A percentile compares a stretch with the other conserved stretches of the same genome.
Evolutionary conservation across 64 coral and sea anemone genomes (phyloP).

Genomic region (Orbicella faveolata): DNA sequence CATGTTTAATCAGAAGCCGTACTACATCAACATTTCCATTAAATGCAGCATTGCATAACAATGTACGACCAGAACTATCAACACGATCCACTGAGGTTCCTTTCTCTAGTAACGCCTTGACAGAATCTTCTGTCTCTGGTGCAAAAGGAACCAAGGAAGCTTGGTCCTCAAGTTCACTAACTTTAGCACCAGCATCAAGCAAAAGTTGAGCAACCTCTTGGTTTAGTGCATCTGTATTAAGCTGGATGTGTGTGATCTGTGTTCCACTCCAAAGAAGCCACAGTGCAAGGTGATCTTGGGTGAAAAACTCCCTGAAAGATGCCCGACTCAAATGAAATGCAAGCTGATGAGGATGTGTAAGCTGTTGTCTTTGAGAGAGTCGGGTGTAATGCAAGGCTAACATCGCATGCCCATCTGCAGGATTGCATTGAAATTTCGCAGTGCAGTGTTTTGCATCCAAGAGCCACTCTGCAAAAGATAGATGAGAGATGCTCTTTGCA

Average conservation of each 20-base stretch:
- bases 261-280: conserved; percentile 96
- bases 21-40: conserved; percentile 87
- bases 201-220: conserved; percentile 77
- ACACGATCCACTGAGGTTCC: conserved; percentile 67
- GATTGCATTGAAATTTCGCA: conserved; percentile 78
- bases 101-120: conserved; percentile 80
- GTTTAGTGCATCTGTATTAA: conserved; percentile 51
- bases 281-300: conserved; percentile 77
- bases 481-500: conserved; percentile 81
- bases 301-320: conserved; percentile 60
- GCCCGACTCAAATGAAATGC: conserved; percentile 92
- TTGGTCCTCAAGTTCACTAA: conserved; percentile 45
- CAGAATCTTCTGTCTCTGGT: conserved; percentile 79
- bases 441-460: conserved; percentile 97
- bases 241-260: conserved; percentile 62
- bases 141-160: conserved; percentile 45
- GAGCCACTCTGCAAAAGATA: conserved; percentile 97
- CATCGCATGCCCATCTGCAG: conserved; percentile 94
- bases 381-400: conserved; percentile 75
- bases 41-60: conserved; percentile 81
- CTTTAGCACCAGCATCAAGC: conserved; percentile 81
- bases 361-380: conserved; percentile 63
- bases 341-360: conserved; percentile 65
- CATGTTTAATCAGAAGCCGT: conserved; percentile 81
- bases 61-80: conserved; percentile 74